These are phyloP conservation scores for Poecilia wingei DNA, from an alignment of 2,797 vertebrate species.

Conservation along the genomic window DNA sequence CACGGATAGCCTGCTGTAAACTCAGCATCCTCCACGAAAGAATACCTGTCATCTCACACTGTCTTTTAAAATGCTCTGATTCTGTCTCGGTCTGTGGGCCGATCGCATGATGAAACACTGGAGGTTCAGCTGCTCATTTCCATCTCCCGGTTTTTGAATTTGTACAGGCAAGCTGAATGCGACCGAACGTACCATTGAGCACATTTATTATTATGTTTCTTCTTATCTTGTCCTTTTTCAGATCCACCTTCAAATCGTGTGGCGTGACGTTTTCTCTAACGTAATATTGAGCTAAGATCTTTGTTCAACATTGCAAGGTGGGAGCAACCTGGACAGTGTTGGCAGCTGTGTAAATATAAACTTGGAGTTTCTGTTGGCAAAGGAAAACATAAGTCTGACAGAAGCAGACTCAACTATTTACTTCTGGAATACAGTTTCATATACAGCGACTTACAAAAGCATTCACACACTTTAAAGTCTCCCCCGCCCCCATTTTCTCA, in stretches of 20 bases:
- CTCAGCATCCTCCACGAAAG: conserved; percentile 26
- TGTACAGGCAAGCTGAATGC: conserved; percentile 6
- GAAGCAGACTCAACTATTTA: neutral
- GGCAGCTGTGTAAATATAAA: conserved; percentile 57
- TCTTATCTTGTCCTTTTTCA: neutral
- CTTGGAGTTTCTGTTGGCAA: conserved; percentile 28
- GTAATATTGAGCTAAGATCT: conserved; percentile 16
- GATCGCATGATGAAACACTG: conserved; percentile 25
- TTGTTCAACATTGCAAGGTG: conserved; percentile 29
- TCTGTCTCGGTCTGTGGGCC: conserved; percentile 53
- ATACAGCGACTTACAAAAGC: neutral
- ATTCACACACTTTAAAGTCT: neutral
- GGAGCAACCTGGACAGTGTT: conserved; percentile 20
- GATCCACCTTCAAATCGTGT: conserved; percentile 1
- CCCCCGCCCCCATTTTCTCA: neutral
- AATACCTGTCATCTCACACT: conserved; percentile 30
- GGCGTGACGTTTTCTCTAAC: conserved; percentile 8
- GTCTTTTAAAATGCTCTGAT: conserved; percentile 48
- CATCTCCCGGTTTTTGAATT: neutral
- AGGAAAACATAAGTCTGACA: conserved; percentile 33
- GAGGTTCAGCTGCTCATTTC: conserved; percentile 16
- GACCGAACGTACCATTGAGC: conserved; percentile 2
- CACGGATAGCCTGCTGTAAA: conserved; percentile 24
- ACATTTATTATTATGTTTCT: neutral
- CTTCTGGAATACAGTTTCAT: neutral